These are phyloP conservation scores for Lacanobia wlatinum DNA, from an alignment of 2,888 invertebrate species.

Conservation along the genomic window DNA sequence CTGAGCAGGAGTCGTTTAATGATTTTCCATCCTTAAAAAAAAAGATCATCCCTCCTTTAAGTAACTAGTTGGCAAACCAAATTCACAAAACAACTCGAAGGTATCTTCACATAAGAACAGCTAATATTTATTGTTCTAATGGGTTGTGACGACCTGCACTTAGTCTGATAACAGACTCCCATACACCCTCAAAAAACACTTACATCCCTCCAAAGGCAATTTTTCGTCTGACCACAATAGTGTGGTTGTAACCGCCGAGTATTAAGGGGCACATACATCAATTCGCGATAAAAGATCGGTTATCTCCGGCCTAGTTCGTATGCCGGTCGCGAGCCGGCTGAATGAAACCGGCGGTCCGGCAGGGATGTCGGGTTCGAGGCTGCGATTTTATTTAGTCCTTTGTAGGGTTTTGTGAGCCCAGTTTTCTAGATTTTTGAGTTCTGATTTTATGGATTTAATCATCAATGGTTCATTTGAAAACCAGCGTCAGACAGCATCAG, in stretches of 20 bases:
- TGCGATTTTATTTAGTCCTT: constrained; percentile 35
- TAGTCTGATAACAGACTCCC: neutral
- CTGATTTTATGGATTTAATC: no score
- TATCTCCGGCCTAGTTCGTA: constrained; percentile 72
- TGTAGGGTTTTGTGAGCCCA: neutral
- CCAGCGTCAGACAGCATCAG: no score
- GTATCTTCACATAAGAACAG: no score
- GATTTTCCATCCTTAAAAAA: no score
- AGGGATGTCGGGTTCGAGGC: constrained; percentile 51
- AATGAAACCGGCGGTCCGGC: constrained; percentile 50
- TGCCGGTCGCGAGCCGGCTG: constrained; percentile 57
- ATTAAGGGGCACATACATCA: constrained; percentile 74
- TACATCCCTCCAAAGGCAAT: constrained; percentile 3
- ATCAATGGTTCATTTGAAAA: no score
- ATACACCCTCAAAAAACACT: neutral
- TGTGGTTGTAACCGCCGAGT: constrained; percentile 41
- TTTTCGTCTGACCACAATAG: constrained; percentile 49
- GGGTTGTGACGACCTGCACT: neutral
- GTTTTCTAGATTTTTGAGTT: neutral
- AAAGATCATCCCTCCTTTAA: no score
- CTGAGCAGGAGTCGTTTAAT: no score
- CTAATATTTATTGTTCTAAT: no score
- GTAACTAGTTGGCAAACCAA: no score
- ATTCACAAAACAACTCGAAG: no score
- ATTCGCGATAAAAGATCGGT: constrained; percentile 78